Conservation (phyloP, 2,888 invertebrate genomes). For the Cantharis rustica region DNA sequence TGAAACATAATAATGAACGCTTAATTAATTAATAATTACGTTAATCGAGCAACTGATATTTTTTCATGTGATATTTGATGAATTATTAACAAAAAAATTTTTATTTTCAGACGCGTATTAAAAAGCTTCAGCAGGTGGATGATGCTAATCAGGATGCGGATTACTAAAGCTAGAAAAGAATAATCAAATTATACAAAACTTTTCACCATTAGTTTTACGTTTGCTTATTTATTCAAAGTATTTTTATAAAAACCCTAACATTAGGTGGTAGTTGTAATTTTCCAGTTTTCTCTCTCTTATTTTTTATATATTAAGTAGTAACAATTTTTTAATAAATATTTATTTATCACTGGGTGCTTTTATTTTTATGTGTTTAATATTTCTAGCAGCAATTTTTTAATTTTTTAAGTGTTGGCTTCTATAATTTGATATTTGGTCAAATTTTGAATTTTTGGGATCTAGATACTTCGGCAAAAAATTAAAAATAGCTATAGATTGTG, state of each 20-base stretch:
- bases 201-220: neutral
- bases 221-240: neutral
- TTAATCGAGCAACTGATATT: neutral
- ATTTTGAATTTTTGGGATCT: neutral
- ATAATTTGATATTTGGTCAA: too few species aligned
- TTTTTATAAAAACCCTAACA: neutral
- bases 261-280: constrained; percentile 3
- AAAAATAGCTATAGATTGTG: neutral
- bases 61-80: neutral
- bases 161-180: constrained; percentile 26
- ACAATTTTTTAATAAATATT: neutral
- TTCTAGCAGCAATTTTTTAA: neutral
- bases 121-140: constrained; percentile 51
- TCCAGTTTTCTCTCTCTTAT: neutral
- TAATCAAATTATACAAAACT: constrained; percentile 1
- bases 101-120: constrained; percentile 56
- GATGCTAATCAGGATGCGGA: constrained; percentile 32
- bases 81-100: constrained; percentile 35
- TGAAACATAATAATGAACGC: neutral
- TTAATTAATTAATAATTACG: neutral
- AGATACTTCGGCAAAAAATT: neutral
- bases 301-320: neutral
- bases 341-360: neutral
- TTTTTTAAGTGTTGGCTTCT: too few species aligned
- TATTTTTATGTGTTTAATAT: neutral